Conservation (phyloP, 2,113 vertebrate genomes). For the Paedocypris sp. region DNA sequence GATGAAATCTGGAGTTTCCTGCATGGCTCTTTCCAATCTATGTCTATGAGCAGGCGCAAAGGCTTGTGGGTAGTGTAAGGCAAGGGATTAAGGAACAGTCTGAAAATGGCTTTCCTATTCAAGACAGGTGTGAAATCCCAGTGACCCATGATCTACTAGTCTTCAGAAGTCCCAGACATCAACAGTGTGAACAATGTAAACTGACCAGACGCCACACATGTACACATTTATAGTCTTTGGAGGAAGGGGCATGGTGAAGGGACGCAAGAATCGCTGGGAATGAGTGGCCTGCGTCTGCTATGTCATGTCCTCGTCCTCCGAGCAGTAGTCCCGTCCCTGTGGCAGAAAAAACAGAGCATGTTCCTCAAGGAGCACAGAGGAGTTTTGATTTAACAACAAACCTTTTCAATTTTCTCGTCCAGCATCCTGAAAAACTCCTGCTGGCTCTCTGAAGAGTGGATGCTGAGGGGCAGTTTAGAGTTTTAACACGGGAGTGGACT, state of each 20-base stretch:
- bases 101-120: neutral
- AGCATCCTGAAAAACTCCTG: conserved; percentile 88
- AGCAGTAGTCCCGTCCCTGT: conserved; percentile 93
- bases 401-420: conserved; percentile 87
- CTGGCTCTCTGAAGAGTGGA: conserved; percentile 85
- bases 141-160: neutral
- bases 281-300: conserved; percentile 51
- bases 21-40: conserved; percentile 11
- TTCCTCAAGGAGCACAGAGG: too few relatives aligned
- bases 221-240: neutral
- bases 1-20: neutral
- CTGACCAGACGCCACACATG: neutral
- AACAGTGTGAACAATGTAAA: conserved; percentile 22
- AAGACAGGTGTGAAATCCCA: neutral
- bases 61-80: conserved; percentile 34
- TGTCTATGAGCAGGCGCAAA: conserved; percentile 15
- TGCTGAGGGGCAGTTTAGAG: conserved; percentile 50
- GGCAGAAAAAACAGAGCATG: neutral
- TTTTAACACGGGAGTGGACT: too few relatives aligned
- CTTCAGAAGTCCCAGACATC: neutral
- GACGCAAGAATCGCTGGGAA: neutral
- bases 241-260: conserved; percentile 8
- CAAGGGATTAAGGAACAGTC: conserved; percentile 25
- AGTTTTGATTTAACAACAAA: too few relatives aligned
- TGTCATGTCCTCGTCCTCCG: conserved; percentile 88